phyloP scores from a whole-genome alignment of 2,888 invertebrate species.

The Drosophila antonietae region DNA sequence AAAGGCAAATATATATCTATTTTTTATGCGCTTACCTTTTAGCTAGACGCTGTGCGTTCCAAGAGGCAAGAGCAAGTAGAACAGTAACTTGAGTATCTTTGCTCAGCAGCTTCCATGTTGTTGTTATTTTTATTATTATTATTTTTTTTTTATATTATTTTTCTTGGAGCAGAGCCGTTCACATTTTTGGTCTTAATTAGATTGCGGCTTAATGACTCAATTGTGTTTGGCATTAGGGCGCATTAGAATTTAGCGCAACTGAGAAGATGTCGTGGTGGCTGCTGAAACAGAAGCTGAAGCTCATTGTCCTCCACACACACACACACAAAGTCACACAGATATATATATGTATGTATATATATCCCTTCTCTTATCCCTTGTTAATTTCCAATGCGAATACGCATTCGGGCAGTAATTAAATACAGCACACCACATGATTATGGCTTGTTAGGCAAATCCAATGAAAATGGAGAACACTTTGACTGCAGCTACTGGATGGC shows the following conservation, averaged over 20 bases:
- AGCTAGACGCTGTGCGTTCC: conserved; percentile 42
- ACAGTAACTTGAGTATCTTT: conserved; percentile 35
- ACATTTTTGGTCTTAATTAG: conserved; percentile 78
- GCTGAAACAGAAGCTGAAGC: conserved; percentile 26
- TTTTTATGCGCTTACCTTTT: conserved; percentile 17
- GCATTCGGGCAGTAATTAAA: conserved; percentile 67
- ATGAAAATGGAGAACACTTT: conserved; percentile 67
- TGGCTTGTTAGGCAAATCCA: conserved; percentile 76
- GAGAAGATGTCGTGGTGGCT: conserved; percentile 14
- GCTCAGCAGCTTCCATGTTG: conserved; percentile 18
- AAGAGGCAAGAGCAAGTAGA: conserved; percentile 36
- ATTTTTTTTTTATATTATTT: conserved; percentile 12
- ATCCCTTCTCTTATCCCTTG: not conserved
- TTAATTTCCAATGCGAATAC: conserved; percentile 60
- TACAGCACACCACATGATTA: conserved; percentile 79
- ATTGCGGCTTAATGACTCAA: conserved; percentile 79
- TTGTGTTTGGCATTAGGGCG: conserved; percentile 73
- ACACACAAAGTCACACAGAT: not conserved
- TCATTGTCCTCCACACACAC: conserved; percentile 20
- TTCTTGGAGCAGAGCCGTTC: conserved; percentile 36
- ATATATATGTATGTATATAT: not conserved
- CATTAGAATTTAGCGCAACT: conserved; percentile 50
- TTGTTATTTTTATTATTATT: conserved; percentile 15
- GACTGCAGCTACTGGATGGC: conserved; percentile 43
- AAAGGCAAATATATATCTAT: conserved; percentile 21